Percentiles rank a stretch among this genome's conserved stretches.
Evolutionary conservation across 2,797 vertebrate species (phyloP).

Genomic region (Vultur gryphus): DNA sequence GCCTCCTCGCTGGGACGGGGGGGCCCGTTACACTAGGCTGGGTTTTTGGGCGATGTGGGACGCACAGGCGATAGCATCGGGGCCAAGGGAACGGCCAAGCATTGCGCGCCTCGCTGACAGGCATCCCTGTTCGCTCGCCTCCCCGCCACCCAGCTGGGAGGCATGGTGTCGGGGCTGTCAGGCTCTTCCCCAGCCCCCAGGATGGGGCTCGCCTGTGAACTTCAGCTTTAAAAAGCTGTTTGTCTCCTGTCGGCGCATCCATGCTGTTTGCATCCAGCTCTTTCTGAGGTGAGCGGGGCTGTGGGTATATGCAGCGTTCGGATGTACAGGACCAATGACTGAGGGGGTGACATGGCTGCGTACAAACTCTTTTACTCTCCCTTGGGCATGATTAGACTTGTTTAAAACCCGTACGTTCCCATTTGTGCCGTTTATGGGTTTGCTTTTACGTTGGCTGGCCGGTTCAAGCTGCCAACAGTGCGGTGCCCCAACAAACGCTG

Average conservation of each 20-base stretch:
- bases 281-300: background rate
- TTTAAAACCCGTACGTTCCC: fast-evolving
- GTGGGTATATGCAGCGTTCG: fast-evolving
- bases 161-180: background rate
- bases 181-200: background rate
- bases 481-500: no score
- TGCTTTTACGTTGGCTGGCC: fast-evolving
- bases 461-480: fast-evolving
- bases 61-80: background rate
- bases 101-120: fast-evolving
- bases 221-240: background rate
- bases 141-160: fast-evolving
- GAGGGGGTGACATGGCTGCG: fast-evolving
- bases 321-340: fast-evolving
- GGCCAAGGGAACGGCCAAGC: background rate
- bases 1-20: no score
- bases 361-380: background rate
- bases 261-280: fast-evolving
- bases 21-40: background rate
- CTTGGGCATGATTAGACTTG: background rate
- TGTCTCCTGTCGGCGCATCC: fast-evolving
- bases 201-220: fast-evolving
- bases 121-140: background rate
- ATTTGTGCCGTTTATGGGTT: background rate
- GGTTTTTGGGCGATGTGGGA: background rate